A percentile compares a stretch with the other conserved stretches of the same genome.
phyloP scores from a whole-genome alignment of 2,797 vertebrate species.

The Cephalopachus bancanus region DNA sequence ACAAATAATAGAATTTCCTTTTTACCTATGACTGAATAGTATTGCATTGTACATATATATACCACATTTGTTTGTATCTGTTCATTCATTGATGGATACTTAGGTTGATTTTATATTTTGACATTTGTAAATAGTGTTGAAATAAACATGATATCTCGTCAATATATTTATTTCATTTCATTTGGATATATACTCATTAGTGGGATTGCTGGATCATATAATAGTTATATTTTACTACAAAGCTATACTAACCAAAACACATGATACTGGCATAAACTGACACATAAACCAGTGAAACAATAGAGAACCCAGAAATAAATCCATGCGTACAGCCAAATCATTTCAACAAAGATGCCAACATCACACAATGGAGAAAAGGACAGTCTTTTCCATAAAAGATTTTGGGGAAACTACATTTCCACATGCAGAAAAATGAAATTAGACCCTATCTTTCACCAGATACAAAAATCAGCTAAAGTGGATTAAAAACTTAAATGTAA shows the following conservation, averaged over 20 bases:
- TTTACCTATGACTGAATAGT: too few relatives aligned
- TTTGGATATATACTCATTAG: background rate
- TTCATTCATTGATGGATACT: background rate
- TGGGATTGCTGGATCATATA: background rate
- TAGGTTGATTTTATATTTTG: background rate
- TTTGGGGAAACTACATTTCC: background rate
- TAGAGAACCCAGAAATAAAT: background rate
- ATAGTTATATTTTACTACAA: background rate
- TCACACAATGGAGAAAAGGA: background rate
- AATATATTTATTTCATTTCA: background rate
- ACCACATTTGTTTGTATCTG: background rate
- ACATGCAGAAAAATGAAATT: background rate
- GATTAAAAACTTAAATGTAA: background rate
- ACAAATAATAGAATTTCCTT: too few relatives aligned
- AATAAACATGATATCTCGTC: background rate
- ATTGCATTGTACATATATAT: background rate
- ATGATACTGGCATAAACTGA: background rate
- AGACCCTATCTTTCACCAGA: background rate
- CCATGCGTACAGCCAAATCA: background rate
- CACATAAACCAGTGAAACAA: background rate
- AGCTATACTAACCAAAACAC: background rate
- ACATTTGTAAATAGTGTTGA: background rate
- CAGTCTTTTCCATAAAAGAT: background rate
- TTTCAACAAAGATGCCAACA: background rate
- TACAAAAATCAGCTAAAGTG: background rate